These are phyloP conservation scores for Amphiprion ocellaris DNA, from an alignment of 2,113 vertebrate species.

Conservation along the genomic window DNA sequence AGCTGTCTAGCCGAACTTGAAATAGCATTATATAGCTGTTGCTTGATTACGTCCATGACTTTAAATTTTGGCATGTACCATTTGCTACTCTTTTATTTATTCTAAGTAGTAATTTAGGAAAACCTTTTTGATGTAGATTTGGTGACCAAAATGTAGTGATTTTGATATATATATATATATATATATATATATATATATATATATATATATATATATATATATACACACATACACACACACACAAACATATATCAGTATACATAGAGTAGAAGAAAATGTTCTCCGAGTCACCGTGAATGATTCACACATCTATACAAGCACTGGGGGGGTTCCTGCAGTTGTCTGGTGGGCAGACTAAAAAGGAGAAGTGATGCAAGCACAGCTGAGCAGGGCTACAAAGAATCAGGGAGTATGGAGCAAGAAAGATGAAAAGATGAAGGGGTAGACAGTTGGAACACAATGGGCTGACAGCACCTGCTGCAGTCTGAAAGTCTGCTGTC, in stretches of 20 bases:
- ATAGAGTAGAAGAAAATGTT: too few species aligned
- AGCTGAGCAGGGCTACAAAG: neutral
- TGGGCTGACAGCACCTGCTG: slow-evolving; percentile 72
- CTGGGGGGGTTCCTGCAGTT: neutral
- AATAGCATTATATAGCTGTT: slow-evolving; percentile 18
- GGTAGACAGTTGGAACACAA: slow-evolving; percentile 48
- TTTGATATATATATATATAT: too few species aligned
- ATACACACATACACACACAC: too few species aligned
- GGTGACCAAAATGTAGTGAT: too few species aligned
- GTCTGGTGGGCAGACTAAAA: neutral
- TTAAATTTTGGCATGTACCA: too few species aligned
- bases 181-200: too few species aligned
- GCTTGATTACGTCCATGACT: neutral
- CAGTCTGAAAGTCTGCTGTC: slow-evolving; percentile 67
- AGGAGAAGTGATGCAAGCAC: neutral
- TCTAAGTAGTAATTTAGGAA: too few species aligned
- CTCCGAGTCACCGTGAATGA: neutral
- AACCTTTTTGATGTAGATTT: too few species aligned
- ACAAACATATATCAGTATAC: too few species aligned
- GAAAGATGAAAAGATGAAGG: slow-evolving; percentile 51
- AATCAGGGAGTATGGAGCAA: neutral
- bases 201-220: too few species aligned
- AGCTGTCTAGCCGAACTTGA: slow-evolving; percentile 35
- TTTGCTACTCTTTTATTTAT: too few species aligned
- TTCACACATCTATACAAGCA: neutral